A percentile compares a stretch with the other conserved stretches of the same genome.
Conservation (phyloP, 2,888 invertebrate genomes). For the Disparrhopalites patrizii region DNA sequence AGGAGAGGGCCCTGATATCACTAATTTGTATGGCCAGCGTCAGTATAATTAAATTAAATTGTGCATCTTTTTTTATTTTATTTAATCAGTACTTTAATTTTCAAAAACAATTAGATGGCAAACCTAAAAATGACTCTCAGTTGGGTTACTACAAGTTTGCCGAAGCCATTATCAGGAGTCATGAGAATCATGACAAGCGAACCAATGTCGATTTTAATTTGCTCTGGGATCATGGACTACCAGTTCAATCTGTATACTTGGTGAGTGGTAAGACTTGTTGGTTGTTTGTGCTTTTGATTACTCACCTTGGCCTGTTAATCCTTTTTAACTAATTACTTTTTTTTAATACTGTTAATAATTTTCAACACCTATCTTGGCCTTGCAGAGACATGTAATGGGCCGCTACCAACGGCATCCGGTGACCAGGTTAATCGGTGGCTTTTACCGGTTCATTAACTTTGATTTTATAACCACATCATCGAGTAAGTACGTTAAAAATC, state of each 20-base stretch:
- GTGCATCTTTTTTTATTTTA: background rate
- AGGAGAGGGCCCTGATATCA: background rate
- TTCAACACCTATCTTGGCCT: no score
- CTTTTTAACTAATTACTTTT: background rate
- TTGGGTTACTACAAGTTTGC: constrained; percentile 34
- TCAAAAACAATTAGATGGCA: no score
- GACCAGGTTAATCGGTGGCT: no score
- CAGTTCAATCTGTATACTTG: background rate
- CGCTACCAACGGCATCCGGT: no score
- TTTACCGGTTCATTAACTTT: no score
- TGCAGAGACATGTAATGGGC: no score
- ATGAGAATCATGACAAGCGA: background rate
- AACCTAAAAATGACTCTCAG: constrained; percentile 22
- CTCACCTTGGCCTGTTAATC: background rate
- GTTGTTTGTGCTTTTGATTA: background rate
- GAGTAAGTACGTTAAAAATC: no score
- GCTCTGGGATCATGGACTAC: background rate
- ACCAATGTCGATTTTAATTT: background rate
- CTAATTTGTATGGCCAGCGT: background rate
- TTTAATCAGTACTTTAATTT: no score
- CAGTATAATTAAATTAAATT: background rate
- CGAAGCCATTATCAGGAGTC: background rate
- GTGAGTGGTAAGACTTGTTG: no score
- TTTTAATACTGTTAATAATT: no score
- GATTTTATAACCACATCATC: no score